Evolutionary conservation across 2,113 vertebrate genomes (phyloP), one percentile per base, ranked within the genome.

Genomic region (Bujurquina vittata): DNA sequence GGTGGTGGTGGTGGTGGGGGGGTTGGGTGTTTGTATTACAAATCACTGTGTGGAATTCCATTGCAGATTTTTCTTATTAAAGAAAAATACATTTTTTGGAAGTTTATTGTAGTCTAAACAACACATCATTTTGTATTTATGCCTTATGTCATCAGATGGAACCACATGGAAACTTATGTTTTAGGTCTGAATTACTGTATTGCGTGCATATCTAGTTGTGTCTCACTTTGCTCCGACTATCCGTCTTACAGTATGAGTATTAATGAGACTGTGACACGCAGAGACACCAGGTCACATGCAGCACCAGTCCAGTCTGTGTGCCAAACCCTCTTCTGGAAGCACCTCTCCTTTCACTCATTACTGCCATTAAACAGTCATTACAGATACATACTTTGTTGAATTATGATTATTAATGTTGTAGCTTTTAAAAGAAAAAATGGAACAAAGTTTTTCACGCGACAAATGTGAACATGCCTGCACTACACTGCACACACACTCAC

Each of bases 341-440:
- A 79, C 65, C 83, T 84, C 88, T 79, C 63, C 69, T 88, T 89
- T 91, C 89, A 89, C 86, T 92, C 92, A 94, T 93, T 88, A 91
- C 84, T 82, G 81, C 88, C 88, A 93, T 94, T 93, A 92, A 92
- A 92, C 91, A 80, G 84, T 80, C 87, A 94, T 93, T 89, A 94
- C 54, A 67, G 77, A 40, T 77, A 78, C 61, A 79, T 77, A 81
- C 79, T 88, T 87, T 91, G 83, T 90, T 88, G 54, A 90, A 90
- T 87, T 88, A 81, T 87, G 59, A 92, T 87, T 86, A 81, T 88
- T 80, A 85, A 85, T 75, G 43, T 20, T 65, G 55, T 78, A 69
- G 76, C 62, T 46, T 63, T 62, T 56, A 12, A 40, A 77, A 63
- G 10, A 3, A 37, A 10, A n/a, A 0, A 11, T 58, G 22, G 26